phyloP scores from a whole-genome alignment of 2,888 invertebrate species.

The Pandemis corylana region DNA sequence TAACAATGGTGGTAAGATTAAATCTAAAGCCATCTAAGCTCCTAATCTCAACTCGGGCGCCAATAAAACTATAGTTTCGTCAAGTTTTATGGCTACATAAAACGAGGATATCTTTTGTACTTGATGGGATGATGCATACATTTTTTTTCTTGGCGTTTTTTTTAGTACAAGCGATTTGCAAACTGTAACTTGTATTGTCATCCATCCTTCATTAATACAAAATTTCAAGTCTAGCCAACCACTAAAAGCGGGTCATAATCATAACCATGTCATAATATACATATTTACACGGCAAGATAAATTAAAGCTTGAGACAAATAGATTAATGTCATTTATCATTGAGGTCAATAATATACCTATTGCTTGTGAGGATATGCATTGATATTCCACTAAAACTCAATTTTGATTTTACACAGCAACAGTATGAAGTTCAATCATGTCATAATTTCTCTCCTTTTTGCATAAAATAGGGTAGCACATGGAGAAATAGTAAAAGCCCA shows the following conservation, averaged over 20 bases:
- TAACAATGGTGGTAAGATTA: background rate
- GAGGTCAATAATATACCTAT: background rate
- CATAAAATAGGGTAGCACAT: slow-evolving; percentile 88
- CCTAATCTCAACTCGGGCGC: background rate
- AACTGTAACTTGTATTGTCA: no score
- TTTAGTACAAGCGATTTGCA: no score
- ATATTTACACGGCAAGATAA: no score
- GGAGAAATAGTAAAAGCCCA: slow-evolving; percentile 86
- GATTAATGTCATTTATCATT: slow-evolving; percentile 3
- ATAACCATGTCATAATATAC: no score
- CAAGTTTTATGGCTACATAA: background rate
- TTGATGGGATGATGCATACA: background rate
- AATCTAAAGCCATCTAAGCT: background rate
- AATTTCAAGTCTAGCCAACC: no score
- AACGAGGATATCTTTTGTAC: background rate
- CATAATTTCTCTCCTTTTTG: slow-evolving; percentile 82
- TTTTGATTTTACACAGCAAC: slow-evolving; percentile 65
- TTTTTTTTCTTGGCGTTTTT: no score
- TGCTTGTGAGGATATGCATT: slow-evolving; percentile 19
- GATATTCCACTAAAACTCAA: slow-evolving; percentile 22
- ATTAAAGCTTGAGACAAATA: no score
- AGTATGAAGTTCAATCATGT: slow-evolving; percentile 81
- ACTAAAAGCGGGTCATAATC: no score
- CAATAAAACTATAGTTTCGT: background rate
- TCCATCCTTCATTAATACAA: no score